Conservation (phyloP, 2,797 vertebrate genomes). For the Allenopithecus nigroviridis region DNA sequence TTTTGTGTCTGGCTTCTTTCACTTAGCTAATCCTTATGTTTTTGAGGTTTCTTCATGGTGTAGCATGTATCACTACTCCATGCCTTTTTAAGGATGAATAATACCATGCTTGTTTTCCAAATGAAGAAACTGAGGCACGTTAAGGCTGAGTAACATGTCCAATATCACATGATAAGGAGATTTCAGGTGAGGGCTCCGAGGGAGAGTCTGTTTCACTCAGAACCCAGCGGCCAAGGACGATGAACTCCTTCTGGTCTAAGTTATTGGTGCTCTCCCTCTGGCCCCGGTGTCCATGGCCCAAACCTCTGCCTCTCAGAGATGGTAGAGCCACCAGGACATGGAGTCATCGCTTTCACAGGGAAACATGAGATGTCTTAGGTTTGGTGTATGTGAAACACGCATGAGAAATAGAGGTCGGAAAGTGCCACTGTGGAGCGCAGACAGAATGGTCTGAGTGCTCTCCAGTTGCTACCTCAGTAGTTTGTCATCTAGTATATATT, state of each 20-base stretch:
- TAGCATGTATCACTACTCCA: neutral
- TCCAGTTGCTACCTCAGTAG: neutral
- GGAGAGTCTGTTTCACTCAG: neutral
- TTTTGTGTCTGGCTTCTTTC: neutral
- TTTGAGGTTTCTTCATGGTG: neutral
- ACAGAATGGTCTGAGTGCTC: neutral
- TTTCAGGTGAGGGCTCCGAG: neutral
- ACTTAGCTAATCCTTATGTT: neutral
- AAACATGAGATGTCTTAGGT: neutral
- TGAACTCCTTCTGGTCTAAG: neutral
- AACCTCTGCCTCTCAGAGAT: neutral
- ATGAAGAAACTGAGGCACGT: neutral
- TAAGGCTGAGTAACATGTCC: neutral
- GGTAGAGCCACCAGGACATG: too few relatives aligned
- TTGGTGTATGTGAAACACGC: neutral
- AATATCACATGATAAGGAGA: neutral
- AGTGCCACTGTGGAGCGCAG: rapidly evolving
- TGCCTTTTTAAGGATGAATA: neutral
- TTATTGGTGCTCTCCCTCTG: neutral
- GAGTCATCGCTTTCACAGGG: neutral
- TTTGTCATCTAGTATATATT: neutral
- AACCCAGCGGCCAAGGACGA: neutral
- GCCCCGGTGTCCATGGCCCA: neutral
- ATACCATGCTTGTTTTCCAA: neutral
- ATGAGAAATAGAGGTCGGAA: neutral